Conservation (phyloP, 2,888 invertebrate genomes). For the Drosophila bunnanda region DNA sequence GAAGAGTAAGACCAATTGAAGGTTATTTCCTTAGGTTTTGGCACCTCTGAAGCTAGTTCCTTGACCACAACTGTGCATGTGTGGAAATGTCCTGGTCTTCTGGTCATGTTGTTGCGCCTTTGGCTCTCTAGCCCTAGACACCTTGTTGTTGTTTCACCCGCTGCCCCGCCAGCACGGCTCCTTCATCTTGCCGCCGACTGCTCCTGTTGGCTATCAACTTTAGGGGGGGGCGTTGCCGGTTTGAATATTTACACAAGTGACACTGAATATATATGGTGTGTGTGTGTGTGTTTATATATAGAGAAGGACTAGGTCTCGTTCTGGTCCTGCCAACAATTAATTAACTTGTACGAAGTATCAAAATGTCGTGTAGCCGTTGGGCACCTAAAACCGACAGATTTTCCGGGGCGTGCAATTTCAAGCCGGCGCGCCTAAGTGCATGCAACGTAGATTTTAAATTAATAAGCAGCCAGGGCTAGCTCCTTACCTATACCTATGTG, state of each 20-base stretch:
- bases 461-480: constrained; percentile 69
- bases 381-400: constrained; percentile 39
- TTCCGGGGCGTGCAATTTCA: constrained; percentile 51
- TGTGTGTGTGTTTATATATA: constrained; percentile 4
- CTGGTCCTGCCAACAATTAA: constrained; percentile 75
- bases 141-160: constrained; percentile 53
- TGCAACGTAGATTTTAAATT: constrained; percentile 78
- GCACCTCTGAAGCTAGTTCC: neutral
- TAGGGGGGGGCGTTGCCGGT: constrained; percentile 52
- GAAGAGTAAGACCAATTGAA: no score
- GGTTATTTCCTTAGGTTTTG: no score
- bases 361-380: constrained; percentile 65
- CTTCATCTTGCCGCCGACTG: constrained; percentile 15
- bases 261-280: constrained; percentile 46
- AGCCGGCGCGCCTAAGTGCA: constrained; percentile 63
- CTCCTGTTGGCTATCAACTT: constrained; percentile 73
- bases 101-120: constrained; percentile 75
- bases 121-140: constrained; percentile 57
- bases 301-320: constrained; percentile 19
- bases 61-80: constrained; percentile 2
- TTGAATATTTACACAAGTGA: constrained; percentile 73
- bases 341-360: constrained; percentile 80
- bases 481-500: neutral
- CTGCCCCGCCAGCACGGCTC: constrained; percentile 14
- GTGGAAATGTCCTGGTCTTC: constrained; percentile 26